phyloP scores from a whole-genome alignment of 37 sponge, comb jelly and placozoan species.

The Geodia barretti region DNA sequence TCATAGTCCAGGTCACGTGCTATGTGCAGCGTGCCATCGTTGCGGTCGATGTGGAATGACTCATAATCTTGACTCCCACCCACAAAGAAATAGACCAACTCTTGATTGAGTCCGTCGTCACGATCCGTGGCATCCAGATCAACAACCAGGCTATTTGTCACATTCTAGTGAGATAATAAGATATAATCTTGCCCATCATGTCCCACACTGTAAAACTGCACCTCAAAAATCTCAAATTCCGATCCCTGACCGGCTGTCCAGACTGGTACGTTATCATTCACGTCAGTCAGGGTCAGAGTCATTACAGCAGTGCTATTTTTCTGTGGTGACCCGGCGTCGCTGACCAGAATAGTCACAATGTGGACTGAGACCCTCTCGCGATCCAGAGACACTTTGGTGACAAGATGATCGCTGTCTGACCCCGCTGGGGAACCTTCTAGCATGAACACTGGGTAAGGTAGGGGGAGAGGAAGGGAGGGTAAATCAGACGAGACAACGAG shows the following conservation, averaged over 20 bases:
- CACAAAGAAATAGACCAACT: slow-evolving; percentile 28
- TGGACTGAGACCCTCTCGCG: slow-evolving; percentile 17
- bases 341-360: slow-evolving; percentile 24
- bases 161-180: background rate
- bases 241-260: background rate
- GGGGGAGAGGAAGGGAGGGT: too few relatives aligned
- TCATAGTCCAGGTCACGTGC: slow-evolving; percentile 24
- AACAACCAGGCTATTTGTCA: slow-evolving; percentile 9
- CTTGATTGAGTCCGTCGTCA: slow-evolving; percentile 7
- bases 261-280: slow-evolving; percentile 62
- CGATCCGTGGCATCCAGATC: slow-evolving; percentile 20
- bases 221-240: slow-evolving; percentile 11
- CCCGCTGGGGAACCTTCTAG: background rate
- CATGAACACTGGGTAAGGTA: slow-evolving; percentile 3
- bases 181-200: background rate
- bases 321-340: slow-evolving; percentile 4
- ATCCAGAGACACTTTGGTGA: slow-evolving; percentile 15
- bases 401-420: background rate
- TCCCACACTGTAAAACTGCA: background rate
- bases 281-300: slow-evolving; percentile 39
- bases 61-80: background rate
- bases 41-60: slow-evolving; percentile 36
- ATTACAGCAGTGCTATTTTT: background rate
- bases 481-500: too few relatives aligned
- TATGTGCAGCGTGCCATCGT: slow-evolving; percentile 1